A percentile compares a stretch with the other conserved stretches of the same genome.
Conservation (phyloP, 2,888 invertebrate genomes). For the Microplitis manilae region DNA sequence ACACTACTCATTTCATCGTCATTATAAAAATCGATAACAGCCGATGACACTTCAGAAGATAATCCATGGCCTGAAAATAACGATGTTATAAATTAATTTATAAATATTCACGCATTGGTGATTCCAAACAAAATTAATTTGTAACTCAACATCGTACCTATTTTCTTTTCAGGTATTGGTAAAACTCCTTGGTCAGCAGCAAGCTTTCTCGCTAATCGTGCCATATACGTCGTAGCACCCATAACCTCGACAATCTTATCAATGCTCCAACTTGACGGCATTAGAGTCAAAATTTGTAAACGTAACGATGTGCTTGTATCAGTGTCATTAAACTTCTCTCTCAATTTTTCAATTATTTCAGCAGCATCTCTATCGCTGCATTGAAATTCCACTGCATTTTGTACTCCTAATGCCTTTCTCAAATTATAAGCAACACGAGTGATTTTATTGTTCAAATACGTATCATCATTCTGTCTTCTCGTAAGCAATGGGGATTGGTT, state of each 20-base stretch:
- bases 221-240: constrained; percentile 35
- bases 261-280: constrained; percentile 33
- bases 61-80: not conserved
- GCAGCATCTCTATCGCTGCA: constrained; percentile 28
- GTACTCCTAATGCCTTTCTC: constrained; percentile 31
- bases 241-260: constrained; percentile 30
- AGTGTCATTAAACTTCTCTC: constrained; percentile 34
- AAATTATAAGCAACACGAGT: constrained; percentile 39
- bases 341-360: constrained; percentile 37
- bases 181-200: constrained; percentile 27
- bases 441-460: constrained; percentile 37
- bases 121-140: not conserved
- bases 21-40: not conserved
- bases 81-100: not conserved
- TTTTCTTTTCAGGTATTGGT: constrained; percentile 26
- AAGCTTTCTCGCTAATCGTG: constrained; percentile 32
- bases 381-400: constrained; percentile 12
- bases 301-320: constrained; percentile 22
- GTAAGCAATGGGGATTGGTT: constrained; percentile 38
- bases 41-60: too few species aligned
- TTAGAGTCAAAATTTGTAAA: constrained; percentile 35
- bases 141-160: constrained; percentile 20
- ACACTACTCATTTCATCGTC: not conserved
- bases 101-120: not conserved
- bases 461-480: constrained; percentile 27